A percentile compares a stretch with the other conserved stretches of the same genome.
phyloP scores from a whole-genome alignment of 1,140 invertebrate genomes.

The Berghia stephanieae region DNA sequence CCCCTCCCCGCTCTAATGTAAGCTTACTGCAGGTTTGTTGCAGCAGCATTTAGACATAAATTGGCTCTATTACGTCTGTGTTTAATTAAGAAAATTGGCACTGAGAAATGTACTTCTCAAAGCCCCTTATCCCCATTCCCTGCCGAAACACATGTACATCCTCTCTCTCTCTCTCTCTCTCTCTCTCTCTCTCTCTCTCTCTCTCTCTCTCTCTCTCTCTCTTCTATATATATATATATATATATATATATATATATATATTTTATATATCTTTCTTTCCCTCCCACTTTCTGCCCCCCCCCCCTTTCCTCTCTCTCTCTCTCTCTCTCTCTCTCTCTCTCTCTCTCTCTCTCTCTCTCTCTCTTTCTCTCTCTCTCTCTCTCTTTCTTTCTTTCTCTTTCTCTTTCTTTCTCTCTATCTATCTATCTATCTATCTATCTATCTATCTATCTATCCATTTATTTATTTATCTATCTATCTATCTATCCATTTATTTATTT shows the following conservation, averaged over 20 bases:
- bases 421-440: conserved; percentile 11
- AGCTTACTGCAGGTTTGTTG: too few species aligned
- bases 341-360: background rate
- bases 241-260: too few species aligned
- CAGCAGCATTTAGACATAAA: too few species aligned
- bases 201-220: background rate
- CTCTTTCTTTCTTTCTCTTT: background rate
- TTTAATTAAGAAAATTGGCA: too few species aligned
- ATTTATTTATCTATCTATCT: background rate
- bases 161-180: background rate
- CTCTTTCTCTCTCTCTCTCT: background rate
- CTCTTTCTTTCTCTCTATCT: background rate
- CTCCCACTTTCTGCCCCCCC: background rate
- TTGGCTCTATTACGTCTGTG: too few species aligned
- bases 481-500: background rate
- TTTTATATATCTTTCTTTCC: background rate
- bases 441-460: background rate
- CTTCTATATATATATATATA: too few species aligned
- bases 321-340: background rate
- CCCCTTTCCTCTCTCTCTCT: background rate
- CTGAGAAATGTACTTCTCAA: too few species aligned
- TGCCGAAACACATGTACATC: too few species aligned
- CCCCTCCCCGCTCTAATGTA: too few species aligned
- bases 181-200: background rate
- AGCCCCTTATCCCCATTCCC: too few species aligned